Evolutionary conservation across 2,888 invertebrate species (phyloP).

Genomic region (Crematogaster levior): DNA sequence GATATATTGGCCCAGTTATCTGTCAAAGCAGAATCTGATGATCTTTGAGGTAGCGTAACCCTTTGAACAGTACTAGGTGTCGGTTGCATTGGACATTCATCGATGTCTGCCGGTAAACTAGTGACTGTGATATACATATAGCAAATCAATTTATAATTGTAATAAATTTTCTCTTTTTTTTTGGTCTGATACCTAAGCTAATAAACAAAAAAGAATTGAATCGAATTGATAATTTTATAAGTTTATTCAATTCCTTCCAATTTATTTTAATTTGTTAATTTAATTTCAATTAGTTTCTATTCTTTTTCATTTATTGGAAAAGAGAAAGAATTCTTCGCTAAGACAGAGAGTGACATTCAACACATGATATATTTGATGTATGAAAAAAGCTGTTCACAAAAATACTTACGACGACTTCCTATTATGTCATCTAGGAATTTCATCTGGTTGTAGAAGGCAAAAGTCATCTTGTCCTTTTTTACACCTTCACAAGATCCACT

Average conservation of each 20-base stretch:
- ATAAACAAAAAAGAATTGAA: too few relatives aligned
- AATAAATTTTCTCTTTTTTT: slow-evolving; percentile 7
- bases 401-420: not conserved
- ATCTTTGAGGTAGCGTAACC: not conserved
- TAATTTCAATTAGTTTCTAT: too few relatives aligned
- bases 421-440: slow-evolving; percentile 4
- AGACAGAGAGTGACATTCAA: too few relatives aligned
- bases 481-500: not conserved
- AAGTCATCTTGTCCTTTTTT: not conserved
- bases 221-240: too few relatives aligned
- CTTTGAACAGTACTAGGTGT: not conserved
- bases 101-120: not conserved
- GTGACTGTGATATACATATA: not conserved
- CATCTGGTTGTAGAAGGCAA: not conserved
- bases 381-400: too few relatives aligned
- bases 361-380: too few relatives aligned
- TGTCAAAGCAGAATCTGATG: not conserved
- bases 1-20: not conserved
- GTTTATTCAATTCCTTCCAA: too few relatives aligned
- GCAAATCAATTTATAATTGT: not conserved
- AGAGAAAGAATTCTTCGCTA: too few relatives aligned
- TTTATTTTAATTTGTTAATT: too few relatives aligned
- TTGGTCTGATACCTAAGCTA: too few relatives aligned
- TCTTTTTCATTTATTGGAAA: too few relatives aligned
- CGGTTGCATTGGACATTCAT: not conserved